Evolutionary conservation across 2,797 vertebrate genomes (phyloP).

Genomic region (Falco novaeseelandiae): DNA sequence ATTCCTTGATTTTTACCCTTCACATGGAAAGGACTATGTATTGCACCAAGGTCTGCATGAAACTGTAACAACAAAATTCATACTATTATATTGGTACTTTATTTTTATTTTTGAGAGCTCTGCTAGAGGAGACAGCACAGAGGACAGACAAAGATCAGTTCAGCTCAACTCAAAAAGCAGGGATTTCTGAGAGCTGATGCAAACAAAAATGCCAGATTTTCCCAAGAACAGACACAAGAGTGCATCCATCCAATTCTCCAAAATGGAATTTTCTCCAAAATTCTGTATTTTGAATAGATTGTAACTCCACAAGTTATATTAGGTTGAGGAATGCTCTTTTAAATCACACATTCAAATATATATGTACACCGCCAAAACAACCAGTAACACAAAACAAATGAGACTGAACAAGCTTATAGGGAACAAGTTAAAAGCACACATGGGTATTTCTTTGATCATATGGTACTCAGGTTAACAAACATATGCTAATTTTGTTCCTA

Average conservation of each 20-base stretch:
- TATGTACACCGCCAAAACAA: background rate
- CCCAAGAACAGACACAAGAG: background rate
- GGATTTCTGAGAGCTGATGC: background rate
- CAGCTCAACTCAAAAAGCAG: background rate
- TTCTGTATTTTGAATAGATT: background rate
- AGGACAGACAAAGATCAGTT: background rate
- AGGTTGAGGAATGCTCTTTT: background rate
- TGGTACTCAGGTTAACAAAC: background rate
- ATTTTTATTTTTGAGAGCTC: slow-evolving; percentile 3
- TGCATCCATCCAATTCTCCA: background rate
- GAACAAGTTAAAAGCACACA: background rate
- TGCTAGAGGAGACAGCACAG: background rate
- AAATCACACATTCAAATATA: background rate
- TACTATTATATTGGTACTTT: background rate
- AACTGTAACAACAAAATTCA: background rate
- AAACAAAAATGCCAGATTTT: background rate
- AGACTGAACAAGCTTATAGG: fast-evolving
- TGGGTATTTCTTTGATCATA: fast-evolving
- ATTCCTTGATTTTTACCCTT: background rate
- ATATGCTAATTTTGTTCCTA: background rate
- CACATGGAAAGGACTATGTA: background rate
- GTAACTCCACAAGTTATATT: background rate
- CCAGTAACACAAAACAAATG: background rate
- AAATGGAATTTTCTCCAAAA: background rate
- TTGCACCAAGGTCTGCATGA: background rate